Base-by-base conservation (phyloP, 1,140 invertebrate genomes). In the Apis cerana region DNA sequence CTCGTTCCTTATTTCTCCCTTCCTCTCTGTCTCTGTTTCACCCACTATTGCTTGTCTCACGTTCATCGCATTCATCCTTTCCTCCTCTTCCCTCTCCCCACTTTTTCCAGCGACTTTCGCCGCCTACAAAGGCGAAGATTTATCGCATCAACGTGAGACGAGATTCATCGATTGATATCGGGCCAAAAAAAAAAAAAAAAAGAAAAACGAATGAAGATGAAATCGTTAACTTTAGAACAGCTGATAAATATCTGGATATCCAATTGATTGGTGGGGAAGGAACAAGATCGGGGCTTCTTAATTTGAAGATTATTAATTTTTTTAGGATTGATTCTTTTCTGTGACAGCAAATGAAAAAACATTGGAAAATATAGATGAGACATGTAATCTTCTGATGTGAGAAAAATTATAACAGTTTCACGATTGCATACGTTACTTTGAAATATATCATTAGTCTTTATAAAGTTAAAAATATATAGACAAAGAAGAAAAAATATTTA, bases 161-260 rank as follows among this genome's bases (percentile, higher is more conserved):
- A 58, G 65, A 67, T 59, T 68, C 52, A 58, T 74, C 75, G 59
- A 81, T 79, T 74, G 85, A 75, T 84, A 82, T 84, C 77, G 75
- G 54, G 23, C 81, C 33, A 75, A 85, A 77, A 83, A 80, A 83
- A 82, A 12, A 54, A 54, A 54, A 54, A 13, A 13, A 13, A 61
- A 61, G 12, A 33, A 33, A 33, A 33, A 48, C 62, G 67, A 59
- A 85, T 21, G 56, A 48, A 65, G 75, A 15, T 48, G 58, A 72
- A 56, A 80, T 65, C 61, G 70, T 65, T 54, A 5, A 17, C 33
- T 33, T 56, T 58, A 15, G 52, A 68, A 68, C 10, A 10, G 1
- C 52, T 54, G 52, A 56, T 58, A 48, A 68, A 17, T 43, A 23
- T 54, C 52, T 56, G 17, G 7, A 50, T 43, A 43, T 43, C n/a